Conservation (phyloP, 2,888 invertebrate species). For the Phasia obesa region DNA sequence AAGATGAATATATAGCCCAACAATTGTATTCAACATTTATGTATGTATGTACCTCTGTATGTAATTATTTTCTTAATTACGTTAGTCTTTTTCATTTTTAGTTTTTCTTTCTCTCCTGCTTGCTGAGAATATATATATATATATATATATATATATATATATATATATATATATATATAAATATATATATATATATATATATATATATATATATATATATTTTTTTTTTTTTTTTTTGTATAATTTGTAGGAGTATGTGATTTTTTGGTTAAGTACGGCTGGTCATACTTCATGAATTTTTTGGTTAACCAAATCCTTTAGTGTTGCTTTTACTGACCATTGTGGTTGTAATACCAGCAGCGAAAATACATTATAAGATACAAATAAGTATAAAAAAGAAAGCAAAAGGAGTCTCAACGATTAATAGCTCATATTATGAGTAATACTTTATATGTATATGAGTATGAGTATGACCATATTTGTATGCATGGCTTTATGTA, state of each 20-base stretch:
- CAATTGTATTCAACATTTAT: too few relatives aligned
- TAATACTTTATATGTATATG: neutral
- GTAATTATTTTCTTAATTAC: too few relatives aligned
- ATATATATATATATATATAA: too few relatives aligned
- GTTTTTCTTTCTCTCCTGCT: too few relatives aligned
- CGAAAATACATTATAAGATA: constrained; percentile 25
- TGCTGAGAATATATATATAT: too few relatives aligned
- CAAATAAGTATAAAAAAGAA: constrained; percentile 1
- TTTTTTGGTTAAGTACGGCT: constrained; percentile 36
- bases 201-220: too few relatives aligned
- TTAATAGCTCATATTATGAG: constrained; percentile 58
- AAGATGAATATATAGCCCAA: too few relatives aligned
- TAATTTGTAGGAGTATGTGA: constrained; percentile 9
- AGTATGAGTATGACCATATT: neutral
- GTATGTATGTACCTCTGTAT: too few relatives aligned
- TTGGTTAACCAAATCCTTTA: constrained; percentile 58
- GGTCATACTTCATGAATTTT: constrained; percentile 50
- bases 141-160: too few relatives aligned
- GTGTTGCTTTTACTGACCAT: constrained; percentile 58
- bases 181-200: too few relatives aligned
- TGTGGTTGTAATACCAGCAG: constrained; percentile 13
- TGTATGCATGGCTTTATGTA: neutral
- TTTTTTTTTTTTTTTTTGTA: neutral
- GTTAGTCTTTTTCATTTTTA: too few relatives aligned
- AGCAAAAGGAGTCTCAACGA: constrained; percentile 52